Percentiles rank a stretch among this genome's conserved stretches.
phyloP scores from a whole-genome alignment of 2,888 invertebrate genomes.

The Tetragonula carbonaria region DNA sequence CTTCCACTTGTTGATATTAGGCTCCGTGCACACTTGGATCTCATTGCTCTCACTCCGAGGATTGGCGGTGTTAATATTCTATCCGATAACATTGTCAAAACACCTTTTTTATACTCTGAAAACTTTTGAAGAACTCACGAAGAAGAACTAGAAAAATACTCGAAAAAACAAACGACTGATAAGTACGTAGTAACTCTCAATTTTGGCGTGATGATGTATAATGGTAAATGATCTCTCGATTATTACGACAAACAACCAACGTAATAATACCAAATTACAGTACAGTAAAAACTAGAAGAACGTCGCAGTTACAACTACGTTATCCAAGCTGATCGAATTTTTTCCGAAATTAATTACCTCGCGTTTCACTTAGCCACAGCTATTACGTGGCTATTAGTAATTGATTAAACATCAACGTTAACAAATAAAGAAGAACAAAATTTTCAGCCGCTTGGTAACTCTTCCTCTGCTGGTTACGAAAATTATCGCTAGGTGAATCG shows the following conservation, averaged over 20 bases:
- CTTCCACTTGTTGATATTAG: constrained; percentile 76
- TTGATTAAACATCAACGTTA: too few relatives aligned
- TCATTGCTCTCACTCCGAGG: too few relatives aligned
- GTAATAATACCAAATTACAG: too few relatives aligned
- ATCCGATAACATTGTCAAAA: neutral
- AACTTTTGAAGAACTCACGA: neutral
- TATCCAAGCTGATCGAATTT: too few relatives aligned
- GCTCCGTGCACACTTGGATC: constrained; percentile 42
- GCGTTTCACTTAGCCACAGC: too few relatives aligned
- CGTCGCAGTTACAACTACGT: too few relatives aligned
- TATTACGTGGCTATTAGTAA: too few relatives aligned
- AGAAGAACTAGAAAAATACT: neutral
- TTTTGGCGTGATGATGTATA: neutral
- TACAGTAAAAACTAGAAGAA: too few relatives aligned
- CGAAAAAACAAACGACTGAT: neutral
- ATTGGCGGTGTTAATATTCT: too few relatives aligned
- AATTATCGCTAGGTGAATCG: neutral
- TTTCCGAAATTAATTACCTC: too few relatives aligned
- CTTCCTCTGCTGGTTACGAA: neutral
- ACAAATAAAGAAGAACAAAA: too few relatives aligned
- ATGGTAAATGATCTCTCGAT: neutral
- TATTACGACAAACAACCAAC: neutral
- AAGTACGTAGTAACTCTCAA: neutral
- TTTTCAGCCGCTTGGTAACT: neutral
- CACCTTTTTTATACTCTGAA: neutral